Evolutionary conservation across 2,797 vertebrate genomes (phyloP).

Genomic region (Crypturellus tataupa): DNA sequence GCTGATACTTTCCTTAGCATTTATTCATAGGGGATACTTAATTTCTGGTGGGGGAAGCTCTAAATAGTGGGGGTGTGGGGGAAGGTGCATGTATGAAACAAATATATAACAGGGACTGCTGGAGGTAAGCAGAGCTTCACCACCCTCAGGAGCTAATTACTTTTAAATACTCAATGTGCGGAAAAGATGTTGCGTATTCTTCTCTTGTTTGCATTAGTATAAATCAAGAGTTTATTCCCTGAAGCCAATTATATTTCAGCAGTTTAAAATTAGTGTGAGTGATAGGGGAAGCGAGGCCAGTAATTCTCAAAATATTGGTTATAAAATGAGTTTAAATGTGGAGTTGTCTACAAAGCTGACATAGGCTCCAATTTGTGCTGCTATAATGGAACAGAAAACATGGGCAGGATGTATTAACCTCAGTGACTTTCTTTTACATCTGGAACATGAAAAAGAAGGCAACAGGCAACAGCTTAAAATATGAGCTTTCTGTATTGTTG

Average conservation of each 20-base stretch:
- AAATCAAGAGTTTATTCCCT: not conserved
- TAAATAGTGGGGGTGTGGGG: not conserved
- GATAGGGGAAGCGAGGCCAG: not conserved
- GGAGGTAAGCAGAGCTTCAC: not conserved
- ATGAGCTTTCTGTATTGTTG: not conserved
- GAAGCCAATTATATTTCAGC: not conserved
- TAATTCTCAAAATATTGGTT: constrained; percentile 18
- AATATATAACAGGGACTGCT: not conserved
- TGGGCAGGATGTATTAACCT: not conserved
- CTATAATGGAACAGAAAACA: not conserved
- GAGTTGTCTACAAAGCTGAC: not conserved
- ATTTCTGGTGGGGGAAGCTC: not conserved
- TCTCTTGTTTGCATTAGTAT: not conserved
- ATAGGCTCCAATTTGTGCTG: not conserved
- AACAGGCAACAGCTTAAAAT: not conserved
- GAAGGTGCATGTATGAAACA: not conserved
- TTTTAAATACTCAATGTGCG: not conserved
- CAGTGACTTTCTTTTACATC: constrained; percentile 1
- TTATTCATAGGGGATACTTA: not conserved
- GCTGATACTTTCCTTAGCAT: not conserved
- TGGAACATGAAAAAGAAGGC: not conserved
- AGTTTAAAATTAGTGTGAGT: not conserved
- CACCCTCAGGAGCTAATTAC: not conserved
- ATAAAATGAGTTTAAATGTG: not conserved
- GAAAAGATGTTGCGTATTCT: not conserved